Base-by-base conservation (phyloP, 1,140 invertebrate genomes). In the Mizuhopecten yessoensis region DNA sequence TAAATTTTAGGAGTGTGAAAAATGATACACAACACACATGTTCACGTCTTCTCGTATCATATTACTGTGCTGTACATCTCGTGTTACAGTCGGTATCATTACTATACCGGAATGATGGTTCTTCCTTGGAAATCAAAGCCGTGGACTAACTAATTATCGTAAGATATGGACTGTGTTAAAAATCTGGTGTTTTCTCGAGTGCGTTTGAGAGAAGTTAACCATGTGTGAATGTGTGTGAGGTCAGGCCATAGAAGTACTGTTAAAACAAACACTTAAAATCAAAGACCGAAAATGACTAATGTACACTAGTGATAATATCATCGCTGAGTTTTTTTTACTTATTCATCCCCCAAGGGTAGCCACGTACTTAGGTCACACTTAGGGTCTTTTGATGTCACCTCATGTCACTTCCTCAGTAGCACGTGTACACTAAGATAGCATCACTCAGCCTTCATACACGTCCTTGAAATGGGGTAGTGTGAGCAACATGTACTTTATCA, bases 181-280 rank as follows among this genome's bases (percentile, higher is more conserved):
- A 39, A 39, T 75, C 9, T 75, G 17, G 5, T 39, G n/a, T 75
- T 17, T 29, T 75, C n/a, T 29, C 5, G 57, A 39, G 36, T 75
- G 57, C 57, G 57, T 75, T 20, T 13, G 36, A 39, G 9, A 75
- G 57, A 75, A 29, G 23, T 29, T 75, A n/a, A 75, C 57, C 57
- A 75, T 75, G 29, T 75, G 57, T 75, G 57, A 75, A 29, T 75
- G n/a, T 75, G 23, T 75, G 57, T 75, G 57, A 75, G 57, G 57
- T 75, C 57, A 75, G 57, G 57, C 57, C n/a, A 75, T 75, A 75
- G n/a, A n/a, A 75, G n/a, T 75, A 75, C 57, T 75, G 11, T n/a
- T 75, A 75, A 75, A 75, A 75, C 23, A 75, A 75, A 75, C 57
- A n/a, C 57, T 75, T 75, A 75, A 75, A 75, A 75, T 75, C 57